Base-by-base conservation (phyloP, 2,113 vertebrate genomes). In the Petaurus breviceps region DNA sequence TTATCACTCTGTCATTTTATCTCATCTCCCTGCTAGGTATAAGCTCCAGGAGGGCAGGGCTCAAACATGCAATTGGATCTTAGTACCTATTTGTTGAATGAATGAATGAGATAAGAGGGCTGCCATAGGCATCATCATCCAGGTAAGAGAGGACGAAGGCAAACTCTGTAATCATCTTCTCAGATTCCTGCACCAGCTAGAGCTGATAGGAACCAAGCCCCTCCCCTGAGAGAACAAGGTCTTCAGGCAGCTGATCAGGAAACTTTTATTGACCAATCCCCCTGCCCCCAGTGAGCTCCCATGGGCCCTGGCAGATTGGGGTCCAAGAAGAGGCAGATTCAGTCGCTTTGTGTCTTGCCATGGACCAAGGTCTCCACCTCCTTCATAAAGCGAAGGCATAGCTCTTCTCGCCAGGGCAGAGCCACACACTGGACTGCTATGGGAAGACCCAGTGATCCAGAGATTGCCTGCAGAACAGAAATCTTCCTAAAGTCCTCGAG, bases 401-500 rank as follows among this genome's bases (percentile, higher is more conserved):
- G 97, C 96, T 99, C 99, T 46, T 99, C 99, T 97, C 99, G 98
- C 98, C 98, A 99, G 0, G 99, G 99, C 31, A 99, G 96, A 91
- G 99, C 97, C 1, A 99, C 97, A 91, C 99, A 99, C 97, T 99
- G 99, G 89, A 99, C 99, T 0, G 98, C 97, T 90, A 99, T 95
- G 0, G 98, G 98, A 31, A 99, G 98, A 51, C 94, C 93, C 53
- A 96, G 7, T 0, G 94, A 94, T 16, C 57, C 96, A 92, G 77
- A 46, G 5, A 96, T 84, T 0, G 49, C 95, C 98, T 98, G 77
- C 46, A 37, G 68, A 50, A 94, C 47, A 96, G 19, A 91, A 26
- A 25, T 43, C 16, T 10, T n/a, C 84, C 46, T 28, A 2, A 46
- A 47, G 92, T 43, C 31, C 90, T 51, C 89, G n/a, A 92, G 53